Evolutionary conservation across 1,140 invertebrate genomes (phyloP), one percentile per base, ranked within the genome.

Genomic region (Drosophila saltans): DNA sequence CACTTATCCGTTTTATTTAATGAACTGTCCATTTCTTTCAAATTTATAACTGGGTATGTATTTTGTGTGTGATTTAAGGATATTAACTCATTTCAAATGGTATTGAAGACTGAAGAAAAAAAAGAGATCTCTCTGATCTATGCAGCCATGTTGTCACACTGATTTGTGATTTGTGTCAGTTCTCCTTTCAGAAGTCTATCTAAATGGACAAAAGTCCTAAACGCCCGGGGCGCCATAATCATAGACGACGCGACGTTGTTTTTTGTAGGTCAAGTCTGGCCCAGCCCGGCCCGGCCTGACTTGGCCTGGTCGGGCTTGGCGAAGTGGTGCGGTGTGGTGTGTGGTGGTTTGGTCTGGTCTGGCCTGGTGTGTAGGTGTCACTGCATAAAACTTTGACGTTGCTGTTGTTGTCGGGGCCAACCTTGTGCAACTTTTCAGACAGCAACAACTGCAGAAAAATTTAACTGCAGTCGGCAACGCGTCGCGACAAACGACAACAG

Each of bases 351-450:
- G 41, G 41, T n/a, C 24, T 52, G 41, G 57, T 63, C 11, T 75
- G 65, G 33, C 64, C 67, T 48, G 66, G 56, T 71, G 83, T 86
- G 83, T 86, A 71, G 83, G 75, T 82, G 80, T 83, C 72, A 78
- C 82, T 77, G 82, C 80, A 86, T 86, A 86, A 78, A 86, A 83
- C 67, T 86, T 86, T 80, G 36, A 82, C 64, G 62, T 61, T 73
- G 70, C 61, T 62, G 57, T 56, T 65, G 69, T 58, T 72, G 62
- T 72, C 67, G 64, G 75, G 69, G 81, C 78, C 82, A 86, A 86
- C 83, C 83, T 86, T 86, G 83, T 86, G 83, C 83, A 86, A 86
- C 83, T 86, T 88, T 86, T 86, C 83, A 86, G 83, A 86, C 84
- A 74, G 76, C 83, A 55, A 86, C 45, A 52, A 52, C 45, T 52